Conservation (phyloP, 2,888 invertebrate genomes). For the Rugalucina vietnamica region DNA sequence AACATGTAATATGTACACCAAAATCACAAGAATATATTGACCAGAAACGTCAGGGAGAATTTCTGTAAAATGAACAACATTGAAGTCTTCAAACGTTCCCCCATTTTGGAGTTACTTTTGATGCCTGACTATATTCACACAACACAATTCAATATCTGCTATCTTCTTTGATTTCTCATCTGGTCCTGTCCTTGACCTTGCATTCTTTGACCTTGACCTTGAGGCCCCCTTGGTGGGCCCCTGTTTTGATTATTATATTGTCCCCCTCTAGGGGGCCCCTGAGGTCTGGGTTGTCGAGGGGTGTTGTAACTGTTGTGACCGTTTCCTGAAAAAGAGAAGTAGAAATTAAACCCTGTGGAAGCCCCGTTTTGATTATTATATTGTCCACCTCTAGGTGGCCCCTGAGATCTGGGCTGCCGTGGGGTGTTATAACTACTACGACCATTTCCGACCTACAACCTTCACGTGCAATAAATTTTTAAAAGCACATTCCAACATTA, state of each 20-base stretch:
- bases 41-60: no score
- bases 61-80: no score
- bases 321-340: constrained; percentile 49
- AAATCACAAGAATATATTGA: no score
- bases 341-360: constrained; percentile 27
- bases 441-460: no score
- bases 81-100: no score
- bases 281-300: constrained; percentile 33
- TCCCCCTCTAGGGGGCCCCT: constrained; percentile 44
- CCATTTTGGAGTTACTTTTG: no score
- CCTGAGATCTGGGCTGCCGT: constrained; percentile 34
- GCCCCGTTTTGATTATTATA: constrained; percentile 39
- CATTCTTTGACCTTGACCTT: constrained; percentile 24
- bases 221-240: constrained; percentile 36
- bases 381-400: constrained; percentile 43
- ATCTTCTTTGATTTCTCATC: constrained; percentile 47
- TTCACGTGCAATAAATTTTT: no score
- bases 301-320: constrained; percentile 53
- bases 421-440: constrained; percentile 47
- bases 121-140: no score
- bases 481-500: no score
- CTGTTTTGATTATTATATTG: constrained; percentile 41
- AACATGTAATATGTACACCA: no score
- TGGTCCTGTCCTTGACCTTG: constrained; percentile 25
- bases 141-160: constrained; percentile 23